Conservation (phyloP, 2,888 invertebrate species). For the Drosophila paramelanica region DNA sequence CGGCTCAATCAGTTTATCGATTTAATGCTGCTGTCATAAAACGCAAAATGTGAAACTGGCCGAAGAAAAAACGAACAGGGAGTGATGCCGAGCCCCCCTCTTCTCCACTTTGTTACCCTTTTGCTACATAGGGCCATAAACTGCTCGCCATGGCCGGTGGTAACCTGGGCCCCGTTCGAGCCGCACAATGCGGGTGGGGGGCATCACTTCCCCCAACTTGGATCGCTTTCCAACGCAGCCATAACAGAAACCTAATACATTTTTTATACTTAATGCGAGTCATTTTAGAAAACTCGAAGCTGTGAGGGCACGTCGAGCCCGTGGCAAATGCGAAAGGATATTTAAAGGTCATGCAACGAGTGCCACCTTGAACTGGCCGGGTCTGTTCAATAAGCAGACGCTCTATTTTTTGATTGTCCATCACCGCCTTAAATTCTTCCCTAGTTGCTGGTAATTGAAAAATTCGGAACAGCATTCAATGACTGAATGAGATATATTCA, state of each 20-base stretch:
- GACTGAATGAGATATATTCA: constrained; percentile 61
- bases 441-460: constrained; percentile 61
- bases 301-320: constrained; percentile 24
- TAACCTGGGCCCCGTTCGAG: constrained; percentile 37
- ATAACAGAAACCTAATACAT: constrained; percentile 70
- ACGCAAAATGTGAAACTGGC: constrained; percentile 43
- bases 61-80: constrained; percentile 1
- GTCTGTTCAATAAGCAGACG: constrained; percentile 38
- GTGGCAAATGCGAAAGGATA: constrained; percentile 66
- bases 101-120: constrained; percentile 28
- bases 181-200: constrained; percentile 25
- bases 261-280: constrained; percentile 70
- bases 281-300: constrained; percentile 58
- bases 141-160: constrained; percentile 24
- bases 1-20: constrained; percentile 75
- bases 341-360: constrained; percentile 69
- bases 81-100: neutral
- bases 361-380: constrained; percentile 32
- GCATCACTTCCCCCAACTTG: constrained; percentile 1
- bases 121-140: constrained; percentile 33
- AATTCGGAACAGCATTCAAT: constrained; percentile 43
- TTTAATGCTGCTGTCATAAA: constrained; percentile 71
- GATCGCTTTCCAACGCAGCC: constrained; percentile 30
- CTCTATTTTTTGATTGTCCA: constrained; percentile 54
- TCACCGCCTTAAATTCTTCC: neutral